These are phyloP conservation scores for Oreochromis tanganicae DNA, from an alignment of 2,113 vertebrate genomes.

Conservation along the genomic window DNA sequence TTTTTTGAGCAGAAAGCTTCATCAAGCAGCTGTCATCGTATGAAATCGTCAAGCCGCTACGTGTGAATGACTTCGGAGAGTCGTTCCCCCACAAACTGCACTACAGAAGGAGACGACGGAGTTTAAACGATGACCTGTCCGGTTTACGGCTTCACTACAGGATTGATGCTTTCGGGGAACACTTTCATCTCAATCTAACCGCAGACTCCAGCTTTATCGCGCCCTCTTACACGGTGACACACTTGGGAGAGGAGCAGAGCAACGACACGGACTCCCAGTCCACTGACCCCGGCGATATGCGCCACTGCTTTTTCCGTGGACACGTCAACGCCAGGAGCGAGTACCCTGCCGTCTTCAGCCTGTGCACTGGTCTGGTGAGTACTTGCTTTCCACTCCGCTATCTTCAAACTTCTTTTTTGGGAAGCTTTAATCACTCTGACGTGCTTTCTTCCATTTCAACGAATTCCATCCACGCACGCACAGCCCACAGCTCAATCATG, in stretches of 20 bases:
- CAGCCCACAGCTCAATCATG: neutral
- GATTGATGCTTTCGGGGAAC: constrained; percentile 86
- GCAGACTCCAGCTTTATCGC: constrained; percentile 84
- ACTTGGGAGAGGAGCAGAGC: constrained; percentile 69
- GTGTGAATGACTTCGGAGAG: constrained; percentile 90
- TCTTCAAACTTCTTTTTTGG: neutral
- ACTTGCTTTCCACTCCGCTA: neutral
- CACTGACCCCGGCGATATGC: constrained; percentile 66
- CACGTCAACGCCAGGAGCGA: constrained; percentile 80
- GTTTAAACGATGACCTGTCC: constrained; percentile 60
- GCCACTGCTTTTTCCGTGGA: constrained; percentile 93
- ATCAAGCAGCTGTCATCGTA: constrained; percentile 84
- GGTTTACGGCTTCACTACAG: constrained; percentile 78
- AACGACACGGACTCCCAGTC: constrained; percentile 2
- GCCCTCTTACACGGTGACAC: constrained; percentile 78
- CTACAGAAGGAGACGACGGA: constrained; percentile 82
- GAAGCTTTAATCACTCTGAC: neutral
- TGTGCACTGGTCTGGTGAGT: constrained; percentile 95
- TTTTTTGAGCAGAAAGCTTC: constrained; percentile 75
- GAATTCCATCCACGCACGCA: neutral
- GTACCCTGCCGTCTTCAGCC: constrained; percentile 83
- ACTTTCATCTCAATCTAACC: constrained; percentile 90
- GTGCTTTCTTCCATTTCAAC: neutral
- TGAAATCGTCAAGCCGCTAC: constrained; percentile 86
- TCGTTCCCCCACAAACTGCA: constrained; percentile 78